phyloP scores from a whole-genome alignment of 2,888 invertebrate species.

The Leptopterna dolabrata region DNA sequence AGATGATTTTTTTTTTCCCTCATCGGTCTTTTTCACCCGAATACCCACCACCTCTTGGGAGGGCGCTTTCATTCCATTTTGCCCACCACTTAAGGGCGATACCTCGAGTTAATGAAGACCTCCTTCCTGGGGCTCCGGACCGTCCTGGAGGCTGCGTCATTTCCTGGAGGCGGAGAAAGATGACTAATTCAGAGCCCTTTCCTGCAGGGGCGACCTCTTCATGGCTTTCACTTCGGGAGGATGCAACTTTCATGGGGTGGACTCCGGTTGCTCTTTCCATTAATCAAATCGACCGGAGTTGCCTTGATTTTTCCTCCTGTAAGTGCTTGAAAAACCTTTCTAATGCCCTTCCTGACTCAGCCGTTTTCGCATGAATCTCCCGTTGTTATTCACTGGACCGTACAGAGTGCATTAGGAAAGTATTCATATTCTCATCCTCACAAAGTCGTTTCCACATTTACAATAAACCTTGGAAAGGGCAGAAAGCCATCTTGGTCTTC shows the following conservation, averaged over 20 bases:
- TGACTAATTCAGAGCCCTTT: slow-evolving; percentile 34
- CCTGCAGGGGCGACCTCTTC: neutral
- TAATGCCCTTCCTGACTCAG: slow-evolving; percentile 1
- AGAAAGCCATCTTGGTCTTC: neutral
- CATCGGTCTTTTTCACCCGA: neutral
- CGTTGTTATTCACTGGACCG: neutral
- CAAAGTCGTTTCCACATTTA: neutral
- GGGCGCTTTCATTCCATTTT: slow-evolving; percentile 3
- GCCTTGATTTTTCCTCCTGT: slow-evolving; percentile 7
- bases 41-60: neutral
- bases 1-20: slow-evolving; percentile 4
- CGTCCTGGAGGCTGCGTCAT: neutral
- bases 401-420: neutral
- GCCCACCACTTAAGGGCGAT: neutral
- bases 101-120: slow-evolving; percentile 35
- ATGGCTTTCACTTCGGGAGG: neutral
- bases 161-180: slow-evolving; percentile 21
- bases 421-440: neutral
- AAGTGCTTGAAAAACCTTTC: neutral
- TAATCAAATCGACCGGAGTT: neutral
- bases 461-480: neutral
- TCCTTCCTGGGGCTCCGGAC: neutral
- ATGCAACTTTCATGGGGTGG: neutral
- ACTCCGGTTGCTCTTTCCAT: neutral
- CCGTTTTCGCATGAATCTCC: neutral